Base-by-base conservation (phyloP, 2,888 invertebrate species). In the Cephus spinipes region DNA sequence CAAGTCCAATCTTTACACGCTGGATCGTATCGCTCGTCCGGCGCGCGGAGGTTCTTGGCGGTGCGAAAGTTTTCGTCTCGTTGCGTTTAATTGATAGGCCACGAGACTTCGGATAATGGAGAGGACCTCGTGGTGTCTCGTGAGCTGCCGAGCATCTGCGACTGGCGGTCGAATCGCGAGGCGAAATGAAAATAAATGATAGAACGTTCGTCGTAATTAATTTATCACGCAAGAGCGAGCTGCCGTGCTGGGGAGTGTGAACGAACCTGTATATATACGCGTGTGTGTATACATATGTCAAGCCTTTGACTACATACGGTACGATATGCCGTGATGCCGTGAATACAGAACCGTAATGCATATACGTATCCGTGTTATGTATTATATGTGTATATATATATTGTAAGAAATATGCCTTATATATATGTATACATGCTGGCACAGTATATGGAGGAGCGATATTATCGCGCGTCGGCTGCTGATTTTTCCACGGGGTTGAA, bases 111-210 rank as follows among this genome's bases (percentile, higher is more conserved):
- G 40, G 23, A 55, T 55, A 55, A 55, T 23, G 40, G 40, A 23
- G 40, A 55, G 6, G 2, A 55, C 40, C 40, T 23, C 40, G 40
- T 55, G 40, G 40, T 55, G 23, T 55, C 40, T 23, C 40, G 23
- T 23, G 15, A 55, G 40, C 40, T 23, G 40, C 15, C 15, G 40
- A 40, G 40, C 40, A 40, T 40, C 40, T 40, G 40, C 76, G 81
- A 81, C 78, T 76, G 79, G 79, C 76, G 79, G 78, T 78, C 81
- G 83, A 86, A 85, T 84, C 86, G 86, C 87, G 83, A 85, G 86
- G 88, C 85, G 88, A 90, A 90, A 90, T 89, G 89, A 90, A 90
- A 90, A 90, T 90, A 89, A 90, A 90, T 89, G 90, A 90, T 89
- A 88, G 88, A 55, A 55, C 87, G 84, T 83, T 82, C 84, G 83